Conservation (phyloP, 1,140 invertebrate genomes). For the Ceratitis capitata region DNA sequence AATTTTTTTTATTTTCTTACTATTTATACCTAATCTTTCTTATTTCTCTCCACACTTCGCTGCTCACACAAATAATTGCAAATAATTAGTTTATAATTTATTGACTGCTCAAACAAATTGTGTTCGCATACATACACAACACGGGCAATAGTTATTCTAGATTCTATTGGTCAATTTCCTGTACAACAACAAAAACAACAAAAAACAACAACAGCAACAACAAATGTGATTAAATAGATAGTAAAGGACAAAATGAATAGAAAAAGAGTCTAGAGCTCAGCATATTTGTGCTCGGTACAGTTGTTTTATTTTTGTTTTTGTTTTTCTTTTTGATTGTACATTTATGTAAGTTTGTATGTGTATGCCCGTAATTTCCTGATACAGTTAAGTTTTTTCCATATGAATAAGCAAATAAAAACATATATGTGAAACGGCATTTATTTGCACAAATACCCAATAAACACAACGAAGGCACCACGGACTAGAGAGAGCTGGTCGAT, state of each 20-base stretch:
- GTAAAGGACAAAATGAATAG: background rate
- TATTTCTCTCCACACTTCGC: background rate
- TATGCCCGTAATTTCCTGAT: background rate
- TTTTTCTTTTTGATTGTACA: background rate
- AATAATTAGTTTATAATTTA: constrained; percentile 38
- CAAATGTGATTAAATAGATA: background rate
- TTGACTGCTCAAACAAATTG: constrained; percentile 7
- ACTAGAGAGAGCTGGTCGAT: no score
- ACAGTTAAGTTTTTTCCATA: background rate
- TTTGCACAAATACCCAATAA: no score
- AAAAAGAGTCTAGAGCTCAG: background rate
- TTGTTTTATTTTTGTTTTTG: background rate
- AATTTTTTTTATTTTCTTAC: no score
- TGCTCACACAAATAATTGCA: background rate
- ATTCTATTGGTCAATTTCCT: constrained; percentile 24
- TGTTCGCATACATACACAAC: background rate
- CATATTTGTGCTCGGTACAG: background rate
- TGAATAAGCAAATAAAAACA: background rate
- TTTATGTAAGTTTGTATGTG: background rate
- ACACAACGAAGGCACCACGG: no score
- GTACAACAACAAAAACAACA: background rate
- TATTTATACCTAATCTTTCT: background rate
- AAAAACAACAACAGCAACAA: no score
- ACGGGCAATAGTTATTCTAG: background rate
- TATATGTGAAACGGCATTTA: background rate